Evolutionary conservation across 2,113 vertebrate genomes (phyloP).

Genomic region (Sinosuthora webbiana): DNA sequence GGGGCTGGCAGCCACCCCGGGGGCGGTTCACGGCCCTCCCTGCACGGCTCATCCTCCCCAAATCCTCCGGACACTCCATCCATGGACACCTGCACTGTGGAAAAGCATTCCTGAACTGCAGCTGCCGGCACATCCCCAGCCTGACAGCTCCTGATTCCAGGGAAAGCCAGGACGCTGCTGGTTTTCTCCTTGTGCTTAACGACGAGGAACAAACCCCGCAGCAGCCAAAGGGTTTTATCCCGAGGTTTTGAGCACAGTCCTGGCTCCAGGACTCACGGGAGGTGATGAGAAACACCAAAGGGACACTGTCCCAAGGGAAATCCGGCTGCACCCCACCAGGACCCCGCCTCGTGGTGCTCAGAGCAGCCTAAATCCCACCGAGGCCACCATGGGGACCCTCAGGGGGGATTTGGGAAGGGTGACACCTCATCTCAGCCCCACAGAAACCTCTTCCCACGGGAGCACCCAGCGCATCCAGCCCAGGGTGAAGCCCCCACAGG

Average conservation of each 20-base stretch:
- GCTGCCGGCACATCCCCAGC: neutral
- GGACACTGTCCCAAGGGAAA: neutral
- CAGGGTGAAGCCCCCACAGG: accelerated
- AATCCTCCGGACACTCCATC: neutral
- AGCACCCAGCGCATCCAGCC: accelerated
- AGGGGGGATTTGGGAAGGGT: neutral
- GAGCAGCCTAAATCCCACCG: neutral
- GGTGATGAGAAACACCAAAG: too few species aligned
- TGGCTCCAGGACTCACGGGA: neutral
- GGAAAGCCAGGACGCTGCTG: neutral
- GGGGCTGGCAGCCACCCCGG: neutral
- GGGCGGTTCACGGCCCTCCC: neutral
- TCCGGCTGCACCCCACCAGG: accelerated
- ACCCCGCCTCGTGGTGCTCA: accelerated
- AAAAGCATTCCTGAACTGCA: neutral
- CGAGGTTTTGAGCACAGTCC: neutral
- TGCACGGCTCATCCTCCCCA: accelerated
- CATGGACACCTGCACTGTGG: neutral
- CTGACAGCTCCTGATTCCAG: neutral
- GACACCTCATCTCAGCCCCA: neutral
- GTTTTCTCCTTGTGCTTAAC: accelerated
- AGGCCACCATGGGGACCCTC: accelerated
- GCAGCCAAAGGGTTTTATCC: neutral
- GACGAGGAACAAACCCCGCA: accelerated
- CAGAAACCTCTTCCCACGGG: accelerated